Conservation (phyloP, 2,113 vertebrate species). For the Pangasianodon gigas region DNA sequence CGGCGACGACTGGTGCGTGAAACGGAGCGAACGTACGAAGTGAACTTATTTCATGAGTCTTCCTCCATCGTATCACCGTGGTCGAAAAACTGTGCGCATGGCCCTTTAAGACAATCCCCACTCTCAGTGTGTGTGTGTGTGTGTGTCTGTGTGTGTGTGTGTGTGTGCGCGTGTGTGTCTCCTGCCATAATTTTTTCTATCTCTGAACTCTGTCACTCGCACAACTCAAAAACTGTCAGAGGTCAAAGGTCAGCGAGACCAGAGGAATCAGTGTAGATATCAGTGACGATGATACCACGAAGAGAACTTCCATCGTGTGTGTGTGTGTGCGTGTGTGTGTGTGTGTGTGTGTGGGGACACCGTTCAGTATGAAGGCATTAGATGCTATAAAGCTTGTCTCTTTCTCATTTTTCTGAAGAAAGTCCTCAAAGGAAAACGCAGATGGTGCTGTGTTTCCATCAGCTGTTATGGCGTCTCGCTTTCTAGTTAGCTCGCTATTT, state of each 20-base stretch:
- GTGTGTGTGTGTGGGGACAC: background rate
- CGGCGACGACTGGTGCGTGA: background rate
- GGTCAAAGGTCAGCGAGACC: slow-evolving; percentile 42
- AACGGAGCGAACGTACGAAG: background rate
- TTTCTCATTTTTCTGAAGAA: background rate
- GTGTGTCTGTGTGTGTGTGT: slow-evolving; percentile 58
- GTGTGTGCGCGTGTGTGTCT: slow-evolving; percentile 51
- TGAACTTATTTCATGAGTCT: slow-evolving; percentile 36
- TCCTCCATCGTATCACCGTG: slow-evolving; percentile 60
- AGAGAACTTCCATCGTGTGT: slow-evolving; percentile 13
- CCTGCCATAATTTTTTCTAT: background rate
- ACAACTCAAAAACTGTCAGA: slow-evolving; percentile 59
- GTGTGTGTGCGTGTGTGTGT: slow-evolving; percentile 11
- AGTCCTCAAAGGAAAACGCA: background rate
- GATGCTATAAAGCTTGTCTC: background rate
- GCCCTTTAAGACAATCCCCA: slow-evolving; percentile 76
- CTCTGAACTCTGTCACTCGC: slow-evolving; percentile 33
- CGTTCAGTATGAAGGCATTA: background rate
- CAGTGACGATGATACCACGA: slow-evolving; percentile 38
- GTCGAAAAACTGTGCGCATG: slow-evolving; percentile 73
- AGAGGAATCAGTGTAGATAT: slow-evolving; percentile 33
- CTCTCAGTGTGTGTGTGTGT: slow-evolving; percentile 67
- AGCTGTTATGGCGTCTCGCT: background rate
- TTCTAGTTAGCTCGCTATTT: background rate
- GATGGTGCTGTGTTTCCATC: background rate